Conservation (phyloP, 2,113 vertebrate species). For the Pyrgilauda ruficollis region DNA sequence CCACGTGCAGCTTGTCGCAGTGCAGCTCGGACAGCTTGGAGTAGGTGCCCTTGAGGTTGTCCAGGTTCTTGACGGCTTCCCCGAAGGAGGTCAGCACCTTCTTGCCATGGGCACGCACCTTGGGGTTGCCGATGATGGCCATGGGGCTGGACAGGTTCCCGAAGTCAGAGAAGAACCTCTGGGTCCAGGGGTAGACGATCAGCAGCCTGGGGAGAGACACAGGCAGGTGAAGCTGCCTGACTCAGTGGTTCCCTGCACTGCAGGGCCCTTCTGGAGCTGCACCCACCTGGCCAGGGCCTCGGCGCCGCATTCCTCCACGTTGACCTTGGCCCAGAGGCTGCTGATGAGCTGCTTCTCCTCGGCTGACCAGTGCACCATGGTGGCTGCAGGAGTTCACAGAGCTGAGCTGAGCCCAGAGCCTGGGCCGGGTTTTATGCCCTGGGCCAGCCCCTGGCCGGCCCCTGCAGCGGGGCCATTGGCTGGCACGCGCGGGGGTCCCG, state of each 20-base stretch:
- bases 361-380: background rate
- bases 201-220: slow-evolving; percentile 40
- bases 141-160: slow-evolving; percentile 83
- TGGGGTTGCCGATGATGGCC: slow-evolving; percentile 76
- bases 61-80: slow-evolving; percentile 78
- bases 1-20: slow-evolving; percentile 85
- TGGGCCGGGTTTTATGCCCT: background rate
- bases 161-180: slow-evolving; percentile 73
- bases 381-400: background rate
- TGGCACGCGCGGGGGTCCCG: background rate
- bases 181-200: slow-evolving; percentile 86
- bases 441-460: background rate
- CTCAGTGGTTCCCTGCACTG: rapidly evolving
- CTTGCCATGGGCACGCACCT: slow-evolving; percentile 76
- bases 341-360: slow-evolving; percentile 46
- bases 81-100: slow-evolving; percentile 82
- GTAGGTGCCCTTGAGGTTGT: slow-evolving; percentile 76
- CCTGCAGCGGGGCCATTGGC: no score
- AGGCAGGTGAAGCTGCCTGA: rapidly evolving
- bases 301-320: background rate
- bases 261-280: rapidly evolving
- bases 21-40: slow-evolving; percentile 80
- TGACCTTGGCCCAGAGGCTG: background rate
- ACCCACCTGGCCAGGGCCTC: slow-evolving; percentile 69
- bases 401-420: background rate